Evolutionary conservation across 2,797 vertebrate genomes (phyloP).

Genomic region (Pseudopleuronectes americanus): DNA sequence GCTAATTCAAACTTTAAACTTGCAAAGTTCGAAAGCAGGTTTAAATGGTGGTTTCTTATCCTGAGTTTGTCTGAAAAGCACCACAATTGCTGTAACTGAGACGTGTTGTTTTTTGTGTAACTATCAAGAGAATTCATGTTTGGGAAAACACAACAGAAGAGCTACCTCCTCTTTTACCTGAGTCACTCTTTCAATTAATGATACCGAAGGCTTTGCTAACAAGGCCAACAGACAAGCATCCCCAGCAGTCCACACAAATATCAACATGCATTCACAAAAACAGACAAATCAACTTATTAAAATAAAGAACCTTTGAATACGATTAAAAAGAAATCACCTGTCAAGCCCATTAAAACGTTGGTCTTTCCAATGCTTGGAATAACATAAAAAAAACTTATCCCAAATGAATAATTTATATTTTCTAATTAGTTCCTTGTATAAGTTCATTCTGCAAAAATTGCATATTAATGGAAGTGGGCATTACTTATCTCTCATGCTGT

Average conservation of each 20-base stretch:
- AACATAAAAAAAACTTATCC: background rate
- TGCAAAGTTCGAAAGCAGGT: background rate
- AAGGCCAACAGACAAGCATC: constrained; percentile 8
- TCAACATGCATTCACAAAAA: background rate
- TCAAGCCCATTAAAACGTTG: too few relatives aligned
- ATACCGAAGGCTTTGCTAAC: constrained; percentile 14
- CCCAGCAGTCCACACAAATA: background rate
- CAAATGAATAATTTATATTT: background rate
- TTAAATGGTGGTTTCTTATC: background rate
- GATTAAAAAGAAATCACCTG: too few relatives aligned
- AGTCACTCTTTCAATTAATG: constrained; percentile 13
- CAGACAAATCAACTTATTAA: background rate
- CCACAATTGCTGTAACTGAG: background rate
- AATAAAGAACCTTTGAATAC: background rate
- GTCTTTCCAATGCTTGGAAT: too few relatives aligned
- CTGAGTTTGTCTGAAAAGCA: background rate
- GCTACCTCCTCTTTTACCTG: constrained; percentile 47
- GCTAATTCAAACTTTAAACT: constrained; percentile 10
- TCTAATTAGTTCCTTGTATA: background rate
- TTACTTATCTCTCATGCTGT: background rate
- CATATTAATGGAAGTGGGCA: background rate
- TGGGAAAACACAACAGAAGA: constrained; percentile 17
- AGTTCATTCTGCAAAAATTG: background rate
- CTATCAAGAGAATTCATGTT: constrained; percentile 5
- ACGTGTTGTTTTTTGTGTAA: background rate